Percentiles rank a stretch among this genome's conserved stretches.
These are phyloP conservation scores for Troides aeacus DNA, from an alignment of 2,888 invertebrate species.

Conservation along the genomic window DNA sequence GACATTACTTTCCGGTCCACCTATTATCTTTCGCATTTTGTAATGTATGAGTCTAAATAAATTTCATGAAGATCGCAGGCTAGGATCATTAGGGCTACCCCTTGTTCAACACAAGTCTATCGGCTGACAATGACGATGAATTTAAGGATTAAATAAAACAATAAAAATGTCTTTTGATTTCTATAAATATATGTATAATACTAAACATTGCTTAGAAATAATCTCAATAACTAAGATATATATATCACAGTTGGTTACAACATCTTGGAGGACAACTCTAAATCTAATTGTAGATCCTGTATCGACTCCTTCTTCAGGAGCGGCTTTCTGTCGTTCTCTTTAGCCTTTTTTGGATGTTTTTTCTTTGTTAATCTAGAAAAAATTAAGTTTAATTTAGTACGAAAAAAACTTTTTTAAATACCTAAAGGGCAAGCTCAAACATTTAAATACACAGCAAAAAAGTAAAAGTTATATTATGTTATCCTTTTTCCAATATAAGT, in stretches of 20 bases:
- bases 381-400: background rate
- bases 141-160: constrained; percentile 29
- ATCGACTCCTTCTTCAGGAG: constrained; percentile 78
- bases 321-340: constrained; percentile 80
- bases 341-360: constrained; percentile 80
- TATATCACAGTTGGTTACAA: constrained; percentile 75
- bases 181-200: constrained; percentile 64
- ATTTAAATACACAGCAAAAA: background rate
- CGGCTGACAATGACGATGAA: background rate
- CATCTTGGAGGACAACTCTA: constrained; percentile 73
- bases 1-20: no score
- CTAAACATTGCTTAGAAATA: constrained; percentile 51
- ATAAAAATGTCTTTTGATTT: constrained; percentile 36
- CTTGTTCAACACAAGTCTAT: background rate
- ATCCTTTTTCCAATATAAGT: no score
- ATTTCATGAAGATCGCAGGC: no score
- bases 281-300: constrained; percentile 69
- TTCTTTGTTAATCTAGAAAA: constrained; percentile 75
- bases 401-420: background rate
- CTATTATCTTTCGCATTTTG: no score
- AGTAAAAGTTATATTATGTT: no score
- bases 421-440: background rate
- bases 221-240: constrained; percentile 41
- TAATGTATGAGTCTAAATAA: no score
- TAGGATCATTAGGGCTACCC: no score